These are phyloP conservation scores for Balaenoptera acutorostrata DNA, from an alignment of 2,113 vertebrate species.

Conservation along the genomic window DNA sequence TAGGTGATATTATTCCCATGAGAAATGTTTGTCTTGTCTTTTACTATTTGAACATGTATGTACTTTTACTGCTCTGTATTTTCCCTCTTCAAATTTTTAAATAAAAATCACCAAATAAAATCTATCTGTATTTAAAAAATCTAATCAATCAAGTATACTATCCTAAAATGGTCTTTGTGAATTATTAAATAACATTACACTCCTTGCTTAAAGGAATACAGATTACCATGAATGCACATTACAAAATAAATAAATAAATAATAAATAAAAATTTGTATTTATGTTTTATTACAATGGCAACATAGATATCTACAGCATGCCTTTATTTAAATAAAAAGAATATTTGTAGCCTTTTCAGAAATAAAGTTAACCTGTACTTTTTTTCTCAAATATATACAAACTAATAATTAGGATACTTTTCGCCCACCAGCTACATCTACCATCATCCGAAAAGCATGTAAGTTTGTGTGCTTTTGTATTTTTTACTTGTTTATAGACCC, in stretches of 20 bases:
- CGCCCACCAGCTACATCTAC: neutral
- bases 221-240: neutral
- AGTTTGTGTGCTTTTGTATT: neutral
- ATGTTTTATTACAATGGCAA: neutral
- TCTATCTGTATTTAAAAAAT: neutral
- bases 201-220: neutral
- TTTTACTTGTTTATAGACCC: neutral
- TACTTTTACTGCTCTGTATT: neutral
- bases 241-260: neutral
- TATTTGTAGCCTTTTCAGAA: neutral
- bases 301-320: neutral
- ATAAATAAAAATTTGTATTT: neutral
- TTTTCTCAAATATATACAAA: neutral
- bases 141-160: neutral
- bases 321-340: constrained; percentile 8
- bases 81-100: constrained; percentile 38
- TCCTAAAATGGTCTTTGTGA: neutral
- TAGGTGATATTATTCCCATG: neutral
- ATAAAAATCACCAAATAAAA: constrained; percentile 16
- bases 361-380: neutral
- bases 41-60: neutral
- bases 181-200: neutral
- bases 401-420: neutral
- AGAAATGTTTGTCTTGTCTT: neutral
- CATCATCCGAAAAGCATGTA: neutral